Evolutionary conservation across 2,113 vertebrate genomes (phyloP).

Genomic region (Mormyrus lacerda): DNA sequence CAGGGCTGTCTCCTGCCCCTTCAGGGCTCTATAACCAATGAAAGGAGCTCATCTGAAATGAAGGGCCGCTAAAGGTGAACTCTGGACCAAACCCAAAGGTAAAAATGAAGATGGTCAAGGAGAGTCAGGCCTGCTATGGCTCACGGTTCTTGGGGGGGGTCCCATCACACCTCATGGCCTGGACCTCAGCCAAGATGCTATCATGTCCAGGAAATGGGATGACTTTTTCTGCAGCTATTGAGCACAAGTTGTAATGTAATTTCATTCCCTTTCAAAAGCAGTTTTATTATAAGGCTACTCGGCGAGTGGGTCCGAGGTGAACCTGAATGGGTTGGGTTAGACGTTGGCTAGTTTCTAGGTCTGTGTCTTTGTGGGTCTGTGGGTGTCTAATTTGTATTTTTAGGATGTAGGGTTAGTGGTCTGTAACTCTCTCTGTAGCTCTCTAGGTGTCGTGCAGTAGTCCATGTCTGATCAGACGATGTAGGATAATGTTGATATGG

Average conservation of each 20-base stretch:
- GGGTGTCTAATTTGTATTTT: neutral
- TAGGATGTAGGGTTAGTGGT: neutral
- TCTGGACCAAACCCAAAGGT: neutral
- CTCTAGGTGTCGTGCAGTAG: neutral
- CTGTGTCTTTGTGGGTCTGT: neutral
- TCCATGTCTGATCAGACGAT: neutral
- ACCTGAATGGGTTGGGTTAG: neutral
- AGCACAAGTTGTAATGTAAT: neutral
- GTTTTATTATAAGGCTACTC: neutral
- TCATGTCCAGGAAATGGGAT: neutral
- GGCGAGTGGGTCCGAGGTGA: neutral
- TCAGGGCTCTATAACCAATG: neutral
- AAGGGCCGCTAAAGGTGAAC: neutral
- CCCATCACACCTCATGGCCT: slow-evolving; percentile 46
- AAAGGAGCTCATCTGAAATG: neutral
- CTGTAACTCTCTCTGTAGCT: neutral
- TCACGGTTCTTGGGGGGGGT: slow-evolving; percentile 10
- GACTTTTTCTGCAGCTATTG: neutral
- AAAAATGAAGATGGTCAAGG: neutral
- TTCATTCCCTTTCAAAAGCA: neutral
- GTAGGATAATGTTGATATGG: neutral
- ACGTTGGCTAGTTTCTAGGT: neutral
- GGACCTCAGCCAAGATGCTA: slow-evolving; percentile 39
- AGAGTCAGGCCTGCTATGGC: neutral
- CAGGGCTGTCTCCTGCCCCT: neutral